phyloP scores from a whole-genome alignment of 2,888 invertebrate species.

The Stegophylla sp. region DNA sequence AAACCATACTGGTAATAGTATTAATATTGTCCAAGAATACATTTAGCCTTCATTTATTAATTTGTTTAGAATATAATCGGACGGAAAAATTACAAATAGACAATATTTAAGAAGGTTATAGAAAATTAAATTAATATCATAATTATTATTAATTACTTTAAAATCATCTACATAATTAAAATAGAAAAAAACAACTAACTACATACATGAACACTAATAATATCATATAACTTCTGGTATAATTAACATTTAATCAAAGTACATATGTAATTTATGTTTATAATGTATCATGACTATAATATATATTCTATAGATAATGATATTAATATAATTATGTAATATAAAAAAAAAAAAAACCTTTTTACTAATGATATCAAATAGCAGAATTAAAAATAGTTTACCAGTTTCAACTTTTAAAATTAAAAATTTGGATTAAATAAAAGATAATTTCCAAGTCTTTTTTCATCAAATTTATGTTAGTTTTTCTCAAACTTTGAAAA shows the following conservation, averaged over 20 bases:
- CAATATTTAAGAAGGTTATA: conserved; percentile 8
- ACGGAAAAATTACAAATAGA: neutral
- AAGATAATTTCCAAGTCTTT: too few species aligned
- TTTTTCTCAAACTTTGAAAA: too few species aligned
- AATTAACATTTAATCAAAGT: neutral
- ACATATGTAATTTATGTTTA: neutral
- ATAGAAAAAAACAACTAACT: neutral
- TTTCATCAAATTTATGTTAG: too few species aligned
- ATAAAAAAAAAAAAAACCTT: too few species aligned
- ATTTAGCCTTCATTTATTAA: neutral
- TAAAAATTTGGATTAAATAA: too few species aligned
- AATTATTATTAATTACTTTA: neutral
- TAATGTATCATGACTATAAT: too few species aligned
- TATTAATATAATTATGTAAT: neutral
- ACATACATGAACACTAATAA: neutral
- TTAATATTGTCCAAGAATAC: neutral
- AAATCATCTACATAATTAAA: too few species aligned
- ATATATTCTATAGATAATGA: too few species aligned
- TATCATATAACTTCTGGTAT: neutral
- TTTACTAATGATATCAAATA: neutral
- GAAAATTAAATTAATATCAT: neutral
- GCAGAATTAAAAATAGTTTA: neutral
- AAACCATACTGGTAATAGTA: neutral
- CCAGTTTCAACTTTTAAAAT: neutral
- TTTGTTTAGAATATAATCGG: neutral